These are phyloP conservation scores for Deroptyus accipitrinus DNA, from an alignment of 2,113 vertebrate species.

Conservation along the genomic window DNA sequence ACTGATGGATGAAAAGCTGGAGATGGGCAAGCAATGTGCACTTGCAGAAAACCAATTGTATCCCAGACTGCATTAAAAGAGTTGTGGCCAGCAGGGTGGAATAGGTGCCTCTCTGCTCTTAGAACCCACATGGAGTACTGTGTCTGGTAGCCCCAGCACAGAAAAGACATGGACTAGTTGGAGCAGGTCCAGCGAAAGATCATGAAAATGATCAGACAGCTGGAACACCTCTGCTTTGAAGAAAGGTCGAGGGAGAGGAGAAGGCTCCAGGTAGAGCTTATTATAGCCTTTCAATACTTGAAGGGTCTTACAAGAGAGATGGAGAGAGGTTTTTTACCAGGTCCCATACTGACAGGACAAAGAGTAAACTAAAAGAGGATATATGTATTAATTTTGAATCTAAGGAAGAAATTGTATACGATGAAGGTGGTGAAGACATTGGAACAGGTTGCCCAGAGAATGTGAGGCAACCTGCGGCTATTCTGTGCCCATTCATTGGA, in stretches of 20 bases:
- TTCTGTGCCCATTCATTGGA: neutral
- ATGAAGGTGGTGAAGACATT: neutral
- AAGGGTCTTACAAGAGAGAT: neutral
- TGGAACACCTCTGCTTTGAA: neutral
- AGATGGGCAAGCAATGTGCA: rapidly evolving
- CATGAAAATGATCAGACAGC: neutral
- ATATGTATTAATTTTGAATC: neutral
- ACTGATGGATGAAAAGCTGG: neutral
- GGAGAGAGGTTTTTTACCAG: neutral
- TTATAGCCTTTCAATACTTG: neutral
- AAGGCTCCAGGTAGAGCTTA: neutral
- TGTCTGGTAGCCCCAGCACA: neutral
- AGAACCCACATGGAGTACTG: neutral
- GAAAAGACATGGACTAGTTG: neutral
- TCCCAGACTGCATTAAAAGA: neutral
- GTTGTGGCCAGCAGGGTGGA: rapidly evolving
- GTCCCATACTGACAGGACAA: neutral
- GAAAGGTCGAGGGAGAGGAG: neutral
- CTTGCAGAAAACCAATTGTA: neutral
- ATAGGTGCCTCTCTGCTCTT: neutral
- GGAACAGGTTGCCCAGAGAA: neutral
- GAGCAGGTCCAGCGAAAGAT: neutral
- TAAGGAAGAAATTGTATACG: neutral
- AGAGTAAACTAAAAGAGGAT: neutral
- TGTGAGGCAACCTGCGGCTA: neutral